Conservation (phyloP, 2,888 invertebrate genomes). For the Meta bourneti region DNA sequence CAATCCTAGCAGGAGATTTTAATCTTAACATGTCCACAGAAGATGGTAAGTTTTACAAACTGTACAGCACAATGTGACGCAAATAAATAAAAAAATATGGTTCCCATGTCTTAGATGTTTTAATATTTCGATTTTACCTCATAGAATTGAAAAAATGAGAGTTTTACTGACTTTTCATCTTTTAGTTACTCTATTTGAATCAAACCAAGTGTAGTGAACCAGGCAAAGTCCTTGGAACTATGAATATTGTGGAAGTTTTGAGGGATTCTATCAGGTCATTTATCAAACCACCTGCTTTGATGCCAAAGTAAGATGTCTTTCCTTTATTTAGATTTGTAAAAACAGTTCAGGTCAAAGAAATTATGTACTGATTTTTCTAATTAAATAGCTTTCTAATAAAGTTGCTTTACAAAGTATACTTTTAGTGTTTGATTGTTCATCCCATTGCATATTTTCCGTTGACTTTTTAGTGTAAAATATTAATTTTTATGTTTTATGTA, state of each 20-base stretch:
- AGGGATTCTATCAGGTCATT: conserved; percentile 92
- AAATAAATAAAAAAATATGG: not conserved
- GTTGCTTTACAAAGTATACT: too few species aligned
- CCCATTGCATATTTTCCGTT: too few species aligned
- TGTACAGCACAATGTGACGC: not conserved
- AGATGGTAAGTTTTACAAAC: not conserved
- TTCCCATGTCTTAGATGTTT: not conserved
- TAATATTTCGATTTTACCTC: not conserved
- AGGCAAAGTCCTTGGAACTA: conserved; percentile 83
- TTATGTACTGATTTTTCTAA: too few species aligned
- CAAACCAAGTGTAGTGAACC: conserved; percentile 78
- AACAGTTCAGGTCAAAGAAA: too few species aligned
- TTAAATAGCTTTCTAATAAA: too few species aligned
- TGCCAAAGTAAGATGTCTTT: conserved; percentile 63
- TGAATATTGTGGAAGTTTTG: conserved; percentile 88
- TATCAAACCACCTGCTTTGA: conserved; percentile 89
- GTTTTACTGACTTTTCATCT: not conserved
- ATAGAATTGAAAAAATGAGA: not conserved
- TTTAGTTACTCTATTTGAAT: conserved; percentile 80
- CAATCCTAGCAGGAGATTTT: too few species aligned
- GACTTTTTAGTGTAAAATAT: too few species aligned
- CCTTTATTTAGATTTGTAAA: not conserved
- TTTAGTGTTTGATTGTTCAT: too few species aligned
- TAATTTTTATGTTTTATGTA: too few species aligned
- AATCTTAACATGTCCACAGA: not conserved